phyloP scores from a whole-genome alignment of 2,888 invertebrate species.

The Hanleya hanleyi region DNA sequence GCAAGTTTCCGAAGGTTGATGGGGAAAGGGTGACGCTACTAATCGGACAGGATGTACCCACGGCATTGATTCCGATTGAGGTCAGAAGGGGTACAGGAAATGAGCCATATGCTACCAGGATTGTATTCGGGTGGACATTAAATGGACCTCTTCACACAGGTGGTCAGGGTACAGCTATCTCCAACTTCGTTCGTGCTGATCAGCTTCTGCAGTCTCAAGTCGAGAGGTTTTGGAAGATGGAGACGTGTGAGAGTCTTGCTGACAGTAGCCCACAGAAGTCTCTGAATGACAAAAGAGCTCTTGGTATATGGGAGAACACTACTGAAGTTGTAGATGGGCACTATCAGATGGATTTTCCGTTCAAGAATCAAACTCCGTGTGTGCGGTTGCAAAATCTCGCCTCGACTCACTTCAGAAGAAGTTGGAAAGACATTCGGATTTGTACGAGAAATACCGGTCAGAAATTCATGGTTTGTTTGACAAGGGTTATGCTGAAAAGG shows the following conservation, averaged over 20 bases:
- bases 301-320: constrained; percentile 12
- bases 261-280: constrained; percentile 83
- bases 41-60: neutral
- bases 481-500: neutral
- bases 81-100: neutral
- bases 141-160: constrained; percentile 15
- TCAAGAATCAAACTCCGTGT: constrained; percentile 1
- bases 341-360: constrained; percentile 21
- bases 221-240: constrained; percentile 76
- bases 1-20: neutral
- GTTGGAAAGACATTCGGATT: neutral
- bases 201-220: constrained; percentile 88
- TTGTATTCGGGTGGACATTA: constrained; percentile 23
- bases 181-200: constrained; percentile 72
- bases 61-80: neutral
- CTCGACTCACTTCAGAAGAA: neutral
- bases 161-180: neutral
- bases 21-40: neutral
- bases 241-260: constrained; percentile 75
- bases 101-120: constrained; percentile 25
- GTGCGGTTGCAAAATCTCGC: constrained; percentile 4
- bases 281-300: constrained; percentile 77
- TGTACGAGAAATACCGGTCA: neutral
- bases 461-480: neutral
- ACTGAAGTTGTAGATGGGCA: constrained; percentile 3